Percentiles rank a stretch among this genome's conserved stretches.
These are phyloP conservation scores for Diarsia dahlii DNA, from an alignment of 2,888 invertebrate species.

Conservation along the genomic window DNA sequence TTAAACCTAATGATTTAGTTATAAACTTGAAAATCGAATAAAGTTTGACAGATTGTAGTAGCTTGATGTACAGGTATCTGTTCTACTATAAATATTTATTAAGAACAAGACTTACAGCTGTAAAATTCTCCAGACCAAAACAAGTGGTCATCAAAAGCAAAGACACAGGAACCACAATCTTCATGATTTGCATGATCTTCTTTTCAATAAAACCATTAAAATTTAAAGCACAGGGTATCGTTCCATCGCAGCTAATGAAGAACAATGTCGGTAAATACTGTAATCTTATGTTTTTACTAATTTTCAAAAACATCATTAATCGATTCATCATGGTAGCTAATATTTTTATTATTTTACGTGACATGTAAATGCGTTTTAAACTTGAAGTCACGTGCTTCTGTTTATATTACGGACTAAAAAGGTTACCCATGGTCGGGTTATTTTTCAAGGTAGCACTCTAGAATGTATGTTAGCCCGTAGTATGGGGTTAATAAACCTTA, in stretches of 20 bases:
- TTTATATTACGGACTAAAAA: neutral
- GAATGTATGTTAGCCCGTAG: neutral
- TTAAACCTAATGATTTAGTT: too few species aligned
- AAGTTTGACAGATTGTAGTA: too few species aligned
- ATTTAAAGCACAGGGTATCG: slow-evolving; percentile 21
- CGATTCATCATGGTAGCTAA: slow-evolving; percentile 48
- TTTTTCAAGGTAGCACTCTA: neutral
- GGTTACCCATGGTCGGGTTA: neutral
- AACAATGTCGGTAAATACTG: slow-evolving; percentile 31
- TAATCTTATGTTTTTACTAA: slow-evolving; percentile 60
- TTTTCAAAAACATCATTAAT: slow-evolving; percentile 62
- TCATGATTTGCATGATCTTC: slow-evolving; percentile 32
- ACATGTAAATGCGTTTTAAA: slow-evolving; percentile 1
- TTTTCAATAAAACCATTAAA: neutral
- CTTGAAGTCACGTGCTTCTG: neutral
- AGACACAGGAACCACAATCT: slow-evolving; percentile 9
- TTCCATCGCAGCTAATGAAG: slow-evolving; percentile 27
- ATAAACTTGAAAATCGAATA: too few species aligned
- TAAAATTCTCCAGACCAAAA: slow-evolving; percentile 24
- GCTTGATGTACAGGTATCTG: too few species aligned
- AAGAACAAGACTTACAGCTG: slow-evolving; percentile 40
- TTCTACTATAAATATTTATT: neutral
- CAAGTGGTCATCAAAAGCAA: slow-evolving; percentile 33
- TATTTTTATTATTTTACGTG: slow-evolving; percentile 36
- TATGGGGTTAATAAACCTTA: neutral